These are phyloP conservation scores for Nyctibius bracteatus DNA, from an alignment of 2,113 vertebrate genomes.

Conservation along the genomic window DNA sequence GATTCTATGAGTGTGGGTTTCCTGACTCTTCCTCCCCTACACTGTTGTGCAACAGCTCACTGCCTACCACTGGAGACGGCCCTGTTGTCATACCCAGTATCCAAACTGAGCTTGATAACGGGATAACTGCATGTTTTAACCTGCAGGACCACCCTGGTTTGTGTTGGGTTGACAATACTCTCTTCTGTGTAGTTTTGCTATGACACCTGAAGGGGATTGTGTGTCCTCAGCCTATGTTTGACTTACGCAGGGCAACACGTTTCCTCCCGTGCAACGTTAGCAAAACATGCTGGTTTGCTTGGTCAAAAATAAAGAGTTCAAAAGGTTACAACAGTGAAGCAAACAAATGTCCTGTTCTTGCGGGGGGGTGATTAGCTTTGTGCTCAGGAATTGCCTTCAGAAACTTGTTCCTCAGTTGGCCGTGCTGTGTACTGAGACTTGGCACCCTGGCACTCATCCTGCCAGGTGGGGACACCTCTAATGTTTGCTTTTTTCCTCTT, in stretches of 20 bases:
- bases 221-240: background rate
- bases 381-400: background rate
- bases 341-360: background rate
- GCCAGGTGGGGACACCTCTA: background rate
- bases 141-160: background rate
- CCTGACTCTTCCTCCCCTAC: background rate
- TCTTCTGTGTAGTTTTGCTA: background rate
- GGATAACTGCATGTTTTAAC: background rate
- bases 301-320: background rate
- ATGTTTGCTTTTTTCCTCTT: background rate
- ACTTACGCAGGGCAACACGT: background rate
- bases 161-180: background rate
- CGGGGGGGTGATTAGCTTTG: background rate
- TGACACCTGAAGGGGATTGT: background rate
- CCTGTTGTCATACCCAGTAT: background rate
- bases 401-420: background rate
- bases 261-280: background rate
- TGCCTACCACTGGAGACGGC: background rate
- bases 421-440: background rate
- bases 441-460: background rate
- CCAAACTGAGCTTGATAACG: background rate
- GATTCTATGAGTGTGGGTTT: no score
- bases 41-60: background rate
- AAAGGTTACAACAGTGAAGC: background rate
- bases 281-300: background rate